Base-by-base conservation (phyloP, 1,140 invertebrate genomes). In the Fopius arisanus region DNA sequence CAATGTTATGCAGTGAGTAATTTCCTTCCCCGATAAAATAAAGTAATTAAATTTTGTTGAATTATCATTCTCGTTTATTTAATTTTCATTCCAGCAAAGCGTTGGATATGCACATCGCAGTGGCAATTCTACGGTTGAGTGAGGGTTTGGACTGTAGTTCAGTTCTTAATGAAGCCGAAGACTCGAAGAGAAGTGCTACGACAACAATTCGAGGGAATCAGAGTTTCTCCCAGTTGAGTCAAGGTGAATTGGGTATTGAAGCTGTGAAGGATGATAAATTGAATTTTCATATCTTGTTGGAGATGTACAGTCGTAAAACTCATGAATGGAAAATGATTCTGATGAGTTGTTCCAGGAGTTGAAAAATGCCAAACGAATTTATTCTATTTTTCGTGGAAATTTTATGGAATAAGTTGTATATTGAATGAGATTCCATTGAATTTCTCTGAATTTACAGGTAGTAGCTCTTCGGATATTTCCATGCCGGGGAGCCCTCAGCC, bases 71-170 rank as follows among this genome's bases (percentile, higher is more conserved):
- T 33, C 5, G 59, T 65, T 16, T 65, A 29, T 54, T 19, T 31
- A 67, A 68, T 66, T 63, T 48, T 31, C 26, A 9, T 69, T 29
- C 43, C 21, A 97, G 96, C 86, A 96, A 96, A 89, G 95, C 96
- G 0, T 90, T 99, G 77, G 96, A 99, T 87, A 92, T 97, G 88
- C 94, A 98, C 82, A 91, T 96, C 87, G 96, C 96, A 6, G 91
- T 99, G 26, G 95, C 94, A 7, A 92, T 99, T 72, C 87, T 99
- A 3, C 90, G 96, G 54, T 88, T 97, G 3, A 91, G 92, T 69
- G 93, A 94, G 75, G 96, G 97, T 0, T 89, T 97, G 29, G 94
- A 96, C 86, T 92, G 91, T 63, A 90, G 91, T 43, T 89, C 90
- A n/a, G 79, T 90, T 31, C 79, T 93, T 29, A 91, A 91, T 59